Conservation (phyloP, 2,888 invertebrate species). For the Drosophila tanythrix region DNA sequence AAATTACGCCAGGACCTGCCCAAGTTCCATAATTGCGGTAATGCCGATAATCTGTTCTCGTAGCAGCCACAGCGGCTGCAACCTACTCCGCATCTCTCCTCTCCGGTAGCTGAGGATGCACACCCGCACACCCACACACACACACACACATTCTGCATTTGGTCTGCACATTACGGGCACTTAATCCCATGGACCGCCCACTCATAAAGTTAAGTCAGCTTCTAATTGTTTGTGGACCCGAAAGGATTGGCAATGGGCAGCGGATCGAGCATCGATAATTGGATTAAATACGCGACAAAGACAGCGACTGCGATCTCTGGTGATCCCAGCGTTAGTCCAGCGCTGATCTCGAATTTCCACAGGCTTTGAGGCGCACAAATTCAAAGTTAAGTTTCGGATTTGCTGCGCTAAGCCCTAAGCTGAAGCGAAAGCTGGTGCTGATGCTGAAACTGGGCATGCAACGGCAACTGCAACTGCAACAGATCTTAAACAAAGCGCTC, state of each 20-base stretch:
- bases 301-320: slow-evolving; percentile 10
- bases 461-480: background rate
- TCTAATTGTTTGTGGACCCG: slow-evolving; percentile 58
- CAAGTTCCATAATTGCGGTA: slow-evolving; percentile 81
- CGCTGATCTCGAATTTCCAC: slow-evolving; percentile 67
- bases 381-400: slow-evolving; percentile 69
- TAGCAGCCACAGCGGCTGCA: slow-evolving; percentile 23
- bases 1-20: slow-evolving; percentile 77
- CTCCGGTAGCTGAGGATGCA: slow-evolving; percentile 9
- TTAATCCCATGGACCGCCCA: slow-evolving; percentile 59
- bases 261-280: slow-evolving; percentile 65
- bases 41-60: slow-evolving; percentile 76
- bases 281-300: slow-evolving; percentile 65
- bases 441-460: background rate
- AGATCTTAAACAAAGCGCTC: slow-evolving; percentile 52
- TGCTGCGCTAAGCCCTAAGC: slow-evolving; percentile 45
- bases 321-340: slow-evolving; percentile 56
- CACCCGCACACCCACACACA: background rate
- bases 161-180: slow-evolving; percentile 48
- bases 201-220: slow-evolving; percentile 67
- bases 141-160: slow-evolving; percentile 8
- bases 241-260: slow-evolving; percentile 51
- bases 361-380: slow-evolving; percentile 65
- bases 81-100: background rate
- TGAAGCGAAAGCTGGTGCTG: slow-evolving; percentile 35